Evolutionary conservation across 2,888 invertebrate genomes (phyloP).

Genomic region (Eupelmus urozonus): DNA sequence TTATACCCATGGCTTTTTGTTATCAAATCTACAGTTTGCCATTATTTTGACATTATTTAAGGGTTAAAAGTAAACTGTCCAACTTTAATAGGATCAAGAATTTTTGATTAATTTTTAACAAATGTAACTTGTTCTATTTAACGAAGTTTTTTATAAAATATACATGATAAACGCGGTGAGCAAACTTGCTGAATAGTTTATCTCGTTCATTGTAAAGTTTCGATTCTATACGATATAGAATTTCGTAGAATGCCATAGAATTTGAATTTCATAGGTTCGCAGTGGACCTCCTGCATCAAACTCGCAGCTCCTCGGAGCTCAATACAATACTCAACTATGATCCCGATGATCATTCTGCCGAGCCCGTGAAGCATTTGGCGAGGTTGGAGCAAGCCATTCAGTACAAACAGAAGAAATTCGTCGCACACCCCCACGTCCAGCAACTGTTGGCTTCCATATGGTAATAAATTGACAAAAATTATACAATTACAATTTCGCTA

Average conservation of each 20-base stretch:
- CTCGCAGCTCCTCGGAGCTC: constrained; percentile 93
- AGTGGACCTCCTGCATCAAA: constrained; percentile 93
- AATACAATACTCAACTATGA: constrained; percentile 93
- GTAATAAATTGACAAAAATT: too few species aligned
- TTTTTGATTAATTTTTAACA: too few species aligned
- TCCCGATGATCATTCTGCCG: constrained; percentile 82
- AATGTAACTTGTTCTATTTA: too few species aligned
- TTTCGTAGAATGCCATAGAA: not conserved
- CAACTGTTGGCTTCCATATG: constrained; percentile 94
- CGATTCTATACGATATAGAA: too few species aligned
- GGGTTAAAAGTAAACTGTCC: too few species aligned
- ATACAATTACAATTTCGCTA: too few species aligned
- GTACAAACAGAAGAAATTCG: constrained; percentile 97
- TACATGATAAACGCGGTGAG: too few species aligned
- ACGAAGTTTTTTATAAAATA: not conserved
- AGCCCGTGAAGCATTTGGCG: constrained; percentile 74
- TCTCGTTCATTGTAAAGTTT: not conserved
- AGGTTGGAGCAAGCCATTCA: constrained; percentile 93
- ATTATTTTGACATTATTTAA: not conserved
- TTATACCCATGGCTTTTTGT: not conserved
- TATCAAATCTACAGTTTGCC: not conserved
- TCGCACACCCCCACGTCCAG: constrained; percentile 96
- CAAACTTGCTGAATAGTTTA: too few species aligned
- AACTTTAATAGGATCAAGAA: too few species aligned
- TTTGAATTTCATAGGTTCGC: constrained; percentile 82